Conservation (phyloP, 2,113 vertebrate species). For the Recurvirostra avosetta region DNA sequence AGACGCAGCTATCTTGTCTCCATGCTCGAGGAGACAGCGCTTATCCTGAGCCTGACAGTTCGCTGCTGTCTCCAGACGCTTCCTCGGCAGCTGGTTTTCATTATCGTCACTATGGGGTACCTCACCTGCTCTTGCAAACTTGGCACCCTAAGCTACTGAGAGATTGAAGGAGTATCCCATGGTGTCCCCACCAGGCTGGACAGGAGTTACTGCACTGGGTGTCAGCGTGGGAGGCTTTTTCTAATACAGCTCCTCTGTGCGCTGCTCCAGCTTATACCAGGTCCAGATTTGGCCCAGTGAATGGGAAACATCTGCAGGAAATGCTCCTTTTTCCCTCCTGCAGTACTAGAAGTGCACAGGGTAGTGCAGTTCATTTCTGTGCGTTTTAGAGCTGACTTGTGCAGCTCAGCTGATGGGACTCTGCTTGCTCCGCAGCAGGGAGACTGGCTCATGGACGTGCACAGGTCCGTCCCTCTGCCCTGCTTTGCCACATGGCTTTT, state of each 20-base stretch:
- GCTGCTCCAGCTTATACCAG: background rate
- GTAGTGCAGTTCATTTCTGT: background rate
- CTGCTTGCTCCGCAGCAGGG: rapidly evolving
- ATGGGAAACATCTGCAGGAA: background rate
- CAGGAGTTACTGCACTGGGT: background rate
- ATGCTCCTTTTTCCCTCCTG: background rate
- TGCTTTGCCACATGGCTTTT: rapidly evolving
- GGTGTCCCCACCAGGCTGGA: background rate
- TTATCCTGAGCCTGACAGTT: background rate
- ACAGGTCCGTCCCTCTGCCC: background rate
- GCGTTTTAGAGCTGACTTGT: background rate
- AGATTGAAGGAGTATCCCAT: rapidly evolving
- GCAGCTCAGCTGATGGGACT: background rate
- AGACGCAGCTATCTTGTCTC: slow-evolving; percentile 3
- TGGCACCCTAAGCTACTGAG: background rate
- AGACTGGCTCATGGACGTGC: rapidly evolving
- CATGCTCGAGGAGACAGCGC: background rate
- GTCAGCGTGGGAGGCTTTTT: background rate
- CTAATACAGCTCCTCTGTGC: background rate
- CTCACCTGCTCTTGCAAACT: slow-evolving; percentile 12
- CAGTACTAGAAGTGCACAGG: background rate
- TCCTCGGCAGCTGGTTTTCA: background rate
- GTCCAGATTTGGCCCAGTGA: background rate
- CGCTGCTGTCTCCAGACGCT: background rate
- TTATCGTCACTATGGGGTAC: background rate